Evolutionary conservation across 2,797 vertebrate genomes (phyloP).

Genomic region (Dermochelys coriacea): DNA sequence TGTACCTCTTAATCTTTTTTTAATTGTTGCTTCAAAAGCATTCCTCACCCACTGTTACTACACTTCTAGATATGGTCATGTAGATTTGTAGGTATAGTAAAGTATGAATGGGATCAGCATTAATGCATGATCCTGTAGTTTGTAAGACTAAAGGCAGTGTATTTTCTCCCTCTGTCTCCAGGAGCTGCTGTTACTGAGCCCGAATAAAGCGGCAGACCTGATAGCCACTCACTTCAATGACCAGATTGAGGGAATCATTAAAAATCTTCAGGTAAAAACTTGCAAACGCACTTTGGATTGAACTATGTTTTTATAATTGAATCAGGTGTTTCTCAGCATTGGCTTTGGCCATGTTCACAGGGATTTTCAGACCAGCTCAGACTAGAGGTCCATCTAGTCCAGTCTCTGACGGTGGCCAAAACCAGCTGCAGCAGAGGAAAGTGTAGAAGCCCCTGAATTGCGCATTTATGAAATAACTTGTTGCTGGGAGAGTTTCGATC

Average conservation of each 20-base stretch:
- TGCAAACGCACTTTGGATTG: not conserved
- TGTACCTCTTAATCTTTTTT: not conserved
- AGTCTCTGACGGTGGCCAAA: not conserved
- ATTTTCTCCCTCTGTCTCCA: conserved; percentile 66
- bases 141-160: not conserved
- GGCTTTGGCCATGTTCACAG: not conserved
- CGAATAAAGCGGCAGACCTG: conserved; percentile 91
- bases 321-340: not conserved
- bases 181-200: conserved; percentile 90
- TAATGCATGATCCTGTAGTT: not conserved
- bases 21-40: not conserved
- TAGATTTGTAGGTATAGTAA: not conserved
- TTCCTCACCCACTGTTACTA: not conserved
- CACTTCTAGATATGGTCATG: not conserved
- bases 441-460: not conserved
- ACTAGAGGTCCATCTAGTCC: not conserved
- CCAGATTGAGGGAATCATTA: conserved; percentile 86
- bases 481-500: not conserved
- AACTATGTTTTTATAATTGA: not conserved
- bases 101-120: accelerated
- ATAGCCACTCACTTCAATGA: conserved; percentile 88
- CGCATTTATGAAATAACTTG: not conserved
- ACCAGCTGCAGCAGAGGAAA: not conserved
- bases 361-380: not conserved
- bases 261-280: conserved; percentile 86